A percentile compares a stretch with the other conserved stretches of the same genome.
phyloP scores from a whole-genome alignment of 2,113 vertebrate species.

The cat (Felis catus) region DNA sequence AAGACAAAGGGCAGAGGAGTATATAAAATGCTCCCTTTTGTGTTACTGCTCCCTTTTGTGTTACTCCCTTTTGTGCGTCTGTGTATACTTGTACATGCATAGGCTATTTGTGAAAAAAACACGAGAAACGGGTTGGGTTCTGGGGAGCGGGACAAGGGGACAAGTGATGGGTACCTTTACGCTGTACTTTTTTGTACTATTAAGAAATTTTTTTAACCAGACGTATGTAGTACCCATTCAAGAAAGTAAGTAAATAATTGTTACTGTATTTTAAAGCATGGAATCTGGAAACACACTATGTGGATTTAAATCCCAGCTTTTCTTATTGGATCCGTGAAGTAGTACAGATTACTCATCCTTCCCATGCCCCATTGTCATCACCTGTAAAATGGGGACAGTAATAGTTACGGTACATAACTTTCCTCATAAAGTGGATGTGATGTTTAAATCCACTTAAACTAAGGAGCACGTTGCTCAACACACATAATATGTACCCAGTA shows the following conservation, averaged over 20 bases:
- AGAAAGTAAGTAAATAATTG: background rate
- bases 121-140: background rate
- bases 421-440: background rate
- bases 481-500: background rate
- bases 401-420: background rate
- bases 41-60: background rate
- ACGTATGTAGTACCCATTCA: background rate
- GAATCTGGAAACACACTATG: background rate
- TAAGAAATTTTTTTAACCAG: background rate
- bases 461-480: background rate
- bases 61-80: background rate
- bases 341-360: background rate
- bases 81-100: background rate
- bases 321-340: background rate
- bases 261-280: background rate
- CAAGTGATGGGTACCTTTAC: background rate
- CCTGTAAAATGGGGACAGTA: background rate
- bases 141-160: background rate
- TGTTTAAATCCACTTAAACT: background rate
- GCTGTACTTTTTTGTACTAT: background rate
- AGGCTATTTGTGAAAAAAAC: background rate
- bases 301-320: background rate
- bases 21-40: conserved; percentile 9
- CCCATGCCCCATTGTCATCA: background rate
- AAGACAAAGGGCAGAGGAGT: background rate